Conservation (phyloP, 2,797 vertebrate species). For the Myiotriccus ornatus region DNA sequence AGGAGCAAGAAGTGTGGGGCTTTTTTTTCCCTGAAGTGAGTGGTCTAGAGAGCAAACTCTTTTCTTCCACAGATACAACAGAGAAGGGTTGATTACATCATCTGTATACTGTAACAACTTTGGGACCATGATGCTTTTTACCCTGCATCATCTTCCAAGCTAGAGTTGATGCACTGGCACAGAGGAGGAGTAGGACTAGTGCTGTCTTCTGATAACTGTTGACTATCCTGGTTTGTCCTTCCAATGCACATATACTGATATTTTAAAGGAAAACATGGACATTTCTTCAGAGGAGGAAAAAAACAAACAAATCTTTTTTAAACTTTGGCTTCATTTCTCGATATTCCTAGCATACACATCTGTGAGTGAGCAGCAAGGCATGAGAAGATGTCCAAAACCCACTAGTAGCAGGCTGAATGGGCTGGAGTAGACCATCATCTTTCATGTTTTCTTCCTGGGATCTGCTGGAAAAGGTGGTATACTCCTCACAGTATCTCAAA, state of each 20-base stretch:
- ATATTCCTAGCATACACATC: neutral
- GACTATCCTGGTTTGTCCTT: neutral
- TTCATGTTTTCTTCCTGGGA: neutral
- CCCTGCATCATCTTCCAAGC: neutral
- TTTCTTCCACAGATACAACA: neutral
- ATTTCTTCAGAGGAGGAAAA: neutral
- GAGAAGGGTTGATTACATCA: neutral
- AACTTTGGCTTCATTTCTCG: neutral
- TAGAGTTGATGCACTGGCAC: neutral
- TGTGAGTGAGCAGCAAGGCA: neutral
- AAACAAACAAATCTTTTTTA: neutral
- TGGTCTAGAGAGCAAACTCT: neutral
- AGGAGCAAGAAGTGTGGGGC: rapidly evolving
- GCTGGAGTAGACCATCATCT: neutral
- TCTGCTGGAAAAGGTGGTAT: neutral
- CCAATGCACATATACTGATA: neutral
- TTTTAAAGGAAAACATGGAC: neutral
- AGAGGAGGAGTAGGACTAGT: neutral
- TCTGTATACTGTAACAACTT: neutral
- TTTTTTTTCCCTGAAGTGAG: neutral
- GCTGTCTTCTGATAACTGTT: neutral
- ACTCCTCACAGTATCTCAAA: neutral
- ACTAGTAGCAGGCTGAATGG: neutral
- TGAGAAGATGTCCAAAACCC: neutral
- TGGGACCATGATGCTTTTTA: neutral